phyloP scores from a whole-genome alignment of 2,797 vertebrate species.

The Pseudomugil tenellus region DNA sequence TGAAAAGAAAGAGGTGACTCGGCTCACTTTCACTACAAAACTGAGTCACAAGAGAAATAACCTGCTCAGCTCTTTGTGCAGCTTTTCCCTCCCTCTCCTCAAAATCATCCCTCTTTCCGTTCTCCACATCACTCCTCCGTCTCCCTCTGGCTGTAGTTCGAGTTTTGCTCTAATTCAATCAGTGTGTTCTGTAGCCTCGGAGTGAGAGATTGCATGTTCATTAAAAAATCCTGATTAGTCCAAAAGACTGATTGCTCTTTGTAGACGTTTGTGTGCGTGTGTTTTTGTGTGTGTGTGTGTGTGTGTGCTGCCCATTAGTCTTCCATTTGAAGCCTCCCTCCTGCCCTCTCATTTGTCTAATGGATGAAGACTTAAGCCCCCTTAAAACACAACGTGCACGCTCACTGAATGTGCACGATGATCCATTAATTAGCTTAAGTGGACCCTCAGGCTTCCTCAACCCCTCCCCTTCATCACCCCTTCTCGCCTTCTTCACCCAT shows the following conservation, averaged over 20 bases:
- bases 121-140: background rate
- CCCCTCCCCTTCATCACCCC: background rate
- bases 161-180: conserved; percentile 59
- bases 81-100: background rate
- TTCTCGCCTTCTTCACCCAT: conserved; percentile 3
- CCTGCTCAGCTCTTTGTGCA: conserved; percentile 21
- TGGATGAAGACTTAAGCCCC: conserved; percentile 64
- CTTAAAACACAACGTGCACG: conserved; percentile 46
- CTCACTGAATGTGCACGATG: conserved; percentile 6
- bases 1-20: background rate
- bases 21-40: conserved; percentile 1
- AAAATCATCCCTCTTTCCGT: background rate
- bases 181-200: conserved; percentile 45
- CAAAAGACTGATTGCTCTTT: conserved; percentile 46
- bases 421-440: conserved; percentile 71
- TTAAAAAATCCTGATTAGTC: conserved; percentile 61
- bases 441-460: conserved; percentile 39
- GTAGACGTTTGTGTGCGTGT: conserved; percentile 11
- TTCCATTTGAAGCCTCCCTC: conserved; percentile 38
- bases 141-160: conserved; percentile 14
- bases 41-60: conserved; percentile 10
- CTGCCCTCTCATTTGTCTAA: conserved; percentile 64
- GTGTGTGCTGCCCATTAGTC: conserved; percentile 29
- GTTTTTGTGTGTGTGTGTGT: conserved; percentile 6
- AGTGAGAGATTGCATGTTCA: conserved; percentile 58